A percentile compares a stretch with the other conserved stretches of the same genome.
phyloP scores from a whole-genome alignment of 2,113 vertebrate species.

The Hassar affinis region DNA sequence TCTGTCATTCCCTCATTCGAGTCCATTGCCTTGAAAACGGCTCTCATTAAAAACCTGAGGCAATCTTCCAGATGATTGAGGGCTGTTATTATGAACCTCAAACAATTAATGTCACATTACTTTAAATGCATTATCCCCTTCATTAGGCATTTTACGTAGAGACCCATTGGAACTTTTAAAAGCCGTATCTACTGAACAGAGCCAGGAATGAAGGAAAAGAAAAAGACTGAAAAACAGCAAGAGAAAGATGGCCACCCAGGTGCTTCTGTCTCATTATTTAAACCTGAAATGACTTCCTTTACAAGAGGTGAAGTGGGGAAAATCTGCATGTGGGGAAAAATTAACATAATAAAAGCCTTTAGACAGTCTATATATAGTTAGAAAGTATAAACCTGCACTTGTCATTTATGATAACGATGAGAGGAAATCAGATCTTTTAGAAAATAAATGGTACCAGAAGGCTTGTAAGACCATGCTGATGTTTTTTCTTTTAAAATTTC shows the following conservation, averaged over 20 bases:
- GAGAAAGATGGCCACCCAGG: constrained; percentile 54
- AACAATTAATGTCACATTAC: constrained; percentile 71
- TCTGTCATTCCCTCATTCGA: constrained; percentile 64
- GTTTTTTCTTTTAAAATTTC: background rate
- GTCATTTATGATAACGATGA: constrained; percentile 11
- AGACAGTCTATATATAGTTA: constrained; percentile 51
- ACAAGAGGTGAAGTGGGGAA: constrained; percentile 40
- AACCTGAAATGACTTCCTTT: constrained; percentile 56
- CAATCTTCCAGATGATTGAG: constrained; percentile 67
- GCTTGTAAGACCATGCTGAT: background rate
- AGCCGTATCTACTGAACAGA: constrained; percentile 54
- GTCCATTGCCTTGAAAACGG: constrained; percentile 60
- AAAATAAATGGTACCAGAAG: background rate
- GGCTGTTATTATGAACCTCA: constrained; percentile 63
- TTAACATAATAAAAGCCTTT: constrained; percentile 52
- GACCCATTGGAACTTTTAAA: constrained; percentile 59
- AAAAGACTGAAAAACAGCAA: constrained; percentile 26
- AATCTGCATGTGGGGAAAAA: constrained; percentile 41
- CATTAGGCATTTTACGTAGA: constrained; percentile 62
- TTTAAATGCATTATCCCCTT: constrained; percentile 65
- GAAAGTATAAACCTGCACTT: constrained; percentile 18
- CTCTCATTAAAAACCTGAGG: constrained; percentile 58
- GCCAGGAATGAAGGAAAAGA: constrained; percentile 26
- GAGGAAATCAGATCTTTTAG: background rate
- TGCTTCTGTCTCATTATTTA: constrained; percentile 55